These are phyloP conservation scores for Tenthredo notha DNA, from an alignment of 2,888 invertebrate species.

Conservation along the genomic window DNA sequence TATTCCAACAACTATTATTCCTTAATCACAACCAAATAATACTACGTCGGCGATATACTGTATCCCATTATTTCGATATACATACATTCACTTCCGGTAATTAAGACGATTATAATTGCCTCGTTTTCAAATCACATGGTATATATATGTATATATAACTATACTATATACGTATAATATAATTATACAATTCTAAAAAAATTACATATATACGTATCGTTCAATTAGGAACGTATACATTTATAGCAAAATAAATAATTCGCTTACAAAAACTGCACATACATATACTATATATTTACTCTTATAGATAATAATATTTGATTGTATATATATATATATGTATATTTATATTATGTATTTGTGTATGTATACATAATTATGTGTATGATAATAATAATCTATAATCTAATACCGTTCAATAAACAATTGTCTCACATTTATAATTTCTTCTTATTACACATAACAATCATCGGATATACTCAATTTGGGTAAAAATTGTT, in stretches of 20 bases:
- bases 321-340: neutral
- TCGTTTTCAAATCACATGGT: slow-evolving; percentile 12
- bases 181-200: neutral
- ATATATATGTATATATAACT: neutral
- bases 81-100: neutral
- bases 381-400: neutral
- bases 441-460: neutral
- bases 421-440: slow-evolving; percentile 26
- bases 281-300: neutral
- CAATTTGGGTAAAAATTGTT: neutral
- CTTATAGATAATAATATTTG: neutral
- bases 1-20: neutral
- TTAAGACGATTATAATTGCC: neutral
- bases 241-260: slow-evolving; percentile 45
- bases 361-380: neutral
- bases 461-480: neutral
- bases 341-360: neutral
- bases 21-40: slow-evolving; percentile 36
- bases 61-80: slow-evolving; percentile 2
- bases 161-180: neutral
- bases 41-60: slow-evolving; percentile 25
- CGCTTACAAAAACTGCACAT: slow-evolving; percentile 42
- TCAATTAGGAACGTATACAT: neutral
- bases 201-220: neutral
- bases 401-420: slow-evolving; percentile 9